Conservation (phyloP, 2,888 invertebrate genomes). For the Phania funesta region DNA sequence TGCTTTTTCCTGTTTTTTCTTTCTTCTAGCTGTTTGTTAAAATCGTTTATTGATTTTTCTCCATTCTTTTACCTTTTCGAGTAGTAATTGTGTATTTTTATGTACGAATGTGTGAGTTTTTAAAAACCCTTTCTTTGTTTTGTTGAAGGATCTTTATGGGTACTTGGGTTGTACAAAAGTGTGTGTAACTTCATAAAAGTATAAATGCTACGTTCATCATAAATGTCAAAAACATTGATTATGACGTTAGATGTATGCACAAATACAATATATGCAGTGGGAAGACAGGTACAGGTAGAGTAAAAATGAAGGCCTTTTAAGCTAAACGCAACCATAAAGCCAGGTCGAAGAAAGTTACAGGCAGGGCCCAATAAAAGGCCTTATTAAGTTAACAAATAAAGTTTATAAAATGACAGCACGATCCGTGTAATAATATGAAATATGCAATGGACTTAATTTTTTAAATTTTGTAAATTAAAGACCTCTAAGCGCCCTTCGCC, state of each 20-base stretch:
- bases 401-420: too few species aligned
- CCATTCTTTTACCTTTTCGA: conserved; percentile 36
- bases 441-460: too few species aligned
- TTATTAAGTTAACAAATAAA: too few species aligned
- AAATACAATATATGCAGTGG: background rate
- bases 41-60: conserved; percentile 47
- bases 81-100: conserved; percentile 26
- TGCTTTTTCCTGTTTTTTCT: background rate
- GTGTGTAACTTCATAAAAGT: background rate
- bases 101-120: conserved; percentile 47
- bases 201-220: conserved; percentile 37
- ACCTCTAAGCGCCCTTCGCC: too few species aligned
- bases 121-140: conserved; percentile 27
- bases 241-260: conserved; percentile 34
- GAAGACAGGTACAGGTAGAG: background rate
- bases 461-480: too few species aligned
- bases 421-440: too few species aligned
- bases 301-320: background rate
- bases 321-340: background rate
- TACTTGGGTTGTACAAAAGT: conserved; percentile 7
- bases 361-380: too few species aligned
- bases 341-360: too few species aligned
- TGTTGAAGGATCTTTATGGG: conserved; percentile 53
- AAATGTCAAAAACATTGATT: conserved; percentile 66
- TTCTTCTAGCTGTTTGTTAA: conserved; percentile 26